Percentiles rank a stretch among this genome's conserved stretches.
Conservation (phyloP, 2,113 vertebrate species). For the Uropsilus gracilis region DNA sequence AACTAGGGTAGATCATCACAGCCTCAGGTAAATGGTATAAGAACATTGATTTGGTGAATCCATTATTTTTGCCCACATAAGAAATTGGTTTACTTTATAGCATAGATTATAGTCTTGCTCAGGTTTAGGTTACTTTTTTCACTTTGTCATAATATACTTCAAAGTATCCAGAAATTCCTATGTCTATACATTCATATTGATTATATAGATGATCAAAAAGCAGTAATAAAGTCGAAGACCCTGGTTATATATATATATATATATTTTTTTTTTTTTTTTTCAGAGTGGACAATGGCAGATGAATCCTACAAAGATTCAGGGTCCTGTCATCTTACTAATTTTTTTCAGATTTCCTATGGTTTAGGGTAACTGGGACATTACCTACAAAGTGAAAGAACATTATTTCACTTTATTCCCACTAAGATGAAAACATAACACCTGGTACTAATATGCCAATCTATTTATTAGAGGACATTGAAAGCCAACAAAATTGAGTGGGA, state of each 20-base stretch:
- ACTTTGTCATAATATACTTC: neutral
- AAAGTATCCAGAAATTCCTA: neutral
- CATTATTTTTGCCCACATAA: neutral
- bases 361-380: neutral
- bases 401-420: neutral
- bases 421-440: neutral
- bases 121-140: neutral
- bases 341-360: neutral
- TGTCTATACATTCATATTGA: too few species aligned
- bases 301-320: neutral
- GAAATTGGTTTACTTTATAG: neutral
- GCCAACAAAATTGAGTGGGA: neutral
- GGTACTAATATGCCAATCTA: neutral
- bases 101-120: neutral
- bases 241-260: neutral
- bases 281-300: neutral
- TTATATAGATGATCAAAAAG: neutral
- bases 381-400: neutral
- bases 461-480: neutral
- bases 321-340: neutral
- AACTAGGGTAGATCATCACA: neutral
- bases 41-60: neutral
- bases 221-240: neutral
- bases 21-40: neutral
- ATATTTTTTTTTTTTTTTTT: too few species aligned